A percentile compares a stretch with the other conserved stretches of the same genome.
These are phyloP conservation scores for Chlorops oryzae DNA, from an alignment of 1,140 invertebrate species.

Conservation along the genomic window DNA sequence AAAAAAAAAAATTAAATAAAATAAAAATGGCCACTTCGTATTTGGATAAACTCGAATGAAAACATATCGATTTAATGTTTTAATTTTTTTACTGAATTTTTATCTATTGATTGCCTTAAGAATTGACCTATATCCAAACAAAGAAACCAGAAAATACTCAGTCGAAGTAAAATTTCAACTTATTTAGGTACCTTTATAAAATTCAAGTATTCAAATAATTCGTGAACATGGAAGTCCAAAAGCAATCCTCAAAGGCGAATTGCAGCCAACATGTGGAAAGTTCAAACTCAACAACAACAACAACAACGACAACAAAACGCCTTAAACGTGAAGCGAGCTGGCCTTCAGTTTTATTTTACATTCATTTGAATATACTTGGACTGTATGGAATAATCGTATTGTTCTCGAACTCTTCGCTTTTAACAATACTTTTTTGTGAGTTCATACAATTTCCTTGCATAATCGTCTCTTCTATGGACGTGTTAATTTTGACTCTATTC, in stretches of 20 bases:
- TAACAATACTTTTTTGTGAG: conserved; percentile 61
- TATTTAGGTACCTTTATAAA: too few species aligned
- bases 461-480: too few species aligned
- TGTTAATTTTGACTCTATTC: not conserved
- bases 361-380: conserved; percentile 61
- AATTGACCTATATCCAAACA: too few species aligned
- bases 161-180: too few species aligned
- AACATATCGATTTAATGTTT: not conserved
- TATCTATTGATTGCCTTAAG: not conserved
- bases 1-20: not conserved
- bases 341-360: conserved; percentile 60
- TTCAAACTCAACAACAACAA: not conserved
- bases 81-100: not conserved
- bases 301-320: not conserved
- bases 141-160: too few species aligned
- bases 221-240: too few species aligned
- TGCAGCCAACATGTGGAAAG: too few species aligned
- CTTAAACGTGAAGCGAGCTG: conserved; percentile 56
- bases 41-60: not conserved
- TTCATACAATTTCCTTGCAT: conserved; percentile 29
- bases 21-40: not conserved
- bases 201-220: too few species aligned
- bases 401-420: conserved; percentile 55
- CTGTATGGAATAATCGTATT: conserved; percentile 56
- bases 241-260: too few species aligned